Base-by-base conservation (phyloP, 2,888 invertebrate genomes). In the Stenotaenia linearis region DNA sequence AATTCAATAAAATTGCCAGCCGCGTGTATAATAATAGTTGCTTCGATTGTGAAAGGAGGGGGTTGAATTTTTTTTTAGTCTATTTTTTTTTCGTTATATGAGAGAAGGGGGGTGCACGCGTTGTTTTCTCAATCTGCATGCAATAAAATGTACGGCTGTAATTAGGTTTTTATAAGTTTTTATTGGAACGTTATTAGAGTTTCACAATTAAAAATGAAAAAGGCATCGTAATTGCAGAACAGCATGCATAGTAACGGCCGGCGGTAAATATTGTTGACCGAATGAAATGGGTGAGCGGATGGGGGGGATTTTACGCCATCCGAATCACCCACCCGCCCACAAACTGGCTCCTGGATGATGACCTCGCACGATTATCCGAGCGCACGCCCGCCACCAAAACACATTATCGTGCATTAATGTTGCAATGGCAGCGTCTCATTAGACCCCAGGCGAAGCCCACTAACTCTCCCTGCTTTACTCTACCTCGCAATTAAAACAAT, bases 191-290 rank as follows among this genome's bases (percentile, higher is more conserved):
- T 77, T 35, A 77, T 77, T 77, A 77, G 40, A 40, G 23, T 37
- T 28, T 77, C 37, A 40, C 45, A 77, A 77, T 77, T 77, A 77
- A 77, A 77, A 77, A 35, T 77, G 40, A 77, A 37, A 37, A 77
- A 77, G 9, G 75, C 30, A 35, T 75, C 75, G 4, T 75, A 75
- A 37, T 32, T 75, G 37, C 21, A 75, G 75, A 37, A 75, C 35
- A 30, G 32, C 45, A 45, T 45, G 45, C 45, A 5, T 45, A 45
- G 45, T 45, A 45, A 45, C 45, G 45, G 18, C 45, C 45, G 45
- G 45, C 45, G 45, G 45, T 45, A 45, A 45, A 45, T 45, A 45
- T 45, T 45, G 75, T 75, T 74, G 75, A 37, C 32, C 75, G 75
- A 75, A 37, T 28, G 30, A 74, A 74, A 74, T 28, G 10, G 74